Evolutionary conservation across 2,888 invertebrate species (phyloP), one percentile per base, ranked within the genome.

Genomic region (Andrena bucephala): DNA sequence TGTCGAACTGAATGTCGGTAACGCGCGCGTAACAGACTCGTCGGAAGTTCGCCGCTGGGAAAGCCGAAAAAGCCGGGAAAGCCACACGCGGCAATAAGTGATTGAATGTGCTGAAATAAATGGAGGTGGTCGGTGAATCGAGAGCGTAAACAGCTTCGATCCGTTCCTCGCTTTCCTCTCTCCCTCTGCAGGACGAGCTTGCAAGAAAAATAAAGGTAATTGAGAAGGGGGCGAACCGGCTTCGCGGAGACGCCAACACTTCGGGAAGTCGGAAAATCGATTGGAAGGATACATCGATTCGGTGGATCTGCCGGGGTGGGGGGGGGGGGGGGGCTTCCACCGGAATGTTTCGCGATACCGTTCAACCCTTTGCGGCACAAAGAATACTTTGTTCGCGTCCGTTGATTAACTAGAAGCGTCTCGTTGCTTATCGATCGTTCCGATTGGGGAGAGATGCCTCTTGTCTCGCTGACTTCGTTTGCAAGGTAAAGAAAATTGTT

Each of bases 91-190:
- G 31, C 60, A 29, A 31, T 71, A 71, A 71, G 70, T 71, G 50
- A 71, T 71, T 50, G 70, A 62, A 60, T 62, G 31, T 24, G 29
- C 60, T 16, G 48, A 59, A 59, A 42, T 29, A 59, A 69, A 69
- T 29, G 24, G 60, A 50, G 60, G 20, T 20, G 60, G 10, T 31
- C 60, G 60, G 60, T 31, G 70, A 60, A 70, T 60, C 60, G 70
- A 1, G 70, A 71, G 60, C 60, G 60, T 50, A 70, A 70, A 70
- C 59, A 59, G 60, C 29, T 60, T 71, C 70, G 70, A 71, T 62
- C 48, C 42, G 13, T 50, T 29, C 20, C 29, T 10, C 57, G 1
- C 24, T 57, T 27, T 27, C 54, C 10, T 27, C 24, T 54, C 20
- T 2, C 54, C 4, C 16, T 7, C 33, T 1, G 5, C 33, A 7